Evolutionary conservation across 2,113 vertebrate species (phyloP), one percentile per base, ranked within the genome.

Genomic region (Zapornia atra): DNA sequence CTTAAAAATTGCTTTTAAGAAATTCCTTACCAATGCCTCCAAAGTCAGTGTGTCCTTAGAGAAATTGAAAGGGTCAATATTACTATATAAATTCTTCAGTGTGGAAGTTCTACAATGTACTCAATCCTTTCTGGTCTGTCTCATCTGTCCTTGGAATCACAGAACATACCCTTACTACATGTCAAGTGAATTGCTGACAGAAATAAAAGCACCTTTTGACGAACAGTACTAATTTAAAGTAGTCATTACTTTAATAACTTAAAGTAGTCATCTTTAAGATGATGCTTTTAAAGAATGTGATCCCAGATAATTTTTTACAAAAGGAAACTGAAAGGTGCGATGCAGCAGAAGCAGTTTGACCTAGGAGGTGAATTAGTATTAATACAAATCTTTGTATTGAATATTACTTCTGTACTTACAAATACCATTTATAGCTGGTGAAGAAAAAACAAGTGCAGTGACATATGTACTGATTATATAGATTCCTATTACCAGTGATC

Each of bases 301-400:
- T 97, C 97, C 82, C 96, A 97, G 98, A 98, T 98, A 98, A 97
- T 95, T 95, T 98, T 95, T 84, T 60, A 71, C 82, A 66, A 77
- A 98, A 97, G 95, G 95, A 98, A 97, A 98, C 98, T 98, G 97
- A 97, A 98, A 98, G 92, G 82, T 98, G 98, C 87, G 53, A 57
- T 79, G 65, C 44, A 70, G 75, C 54, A 89, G 46, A 26, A 95
- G 60, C 56, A 46, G 36, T 82, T 53, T 81, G 80, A 76, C 50
- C 33, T 50, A 38, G 9, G 59, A 87, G 34, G 38, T 84, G 24
- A 42, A 46, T 86, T 86, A 77, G 15, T 46, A 61, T 28, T 48
- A 79, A 56, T 40, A 71, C 63, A 68, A 76, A 54, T 9, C 40
- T 88, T 88, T 72, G 28, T 10, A 4, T 2, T 44, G 66, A 53